Base-by-base conservation (phyloP, 2,113 vertebrate species). In the Periophthalmodon schlosseri region DNA sequence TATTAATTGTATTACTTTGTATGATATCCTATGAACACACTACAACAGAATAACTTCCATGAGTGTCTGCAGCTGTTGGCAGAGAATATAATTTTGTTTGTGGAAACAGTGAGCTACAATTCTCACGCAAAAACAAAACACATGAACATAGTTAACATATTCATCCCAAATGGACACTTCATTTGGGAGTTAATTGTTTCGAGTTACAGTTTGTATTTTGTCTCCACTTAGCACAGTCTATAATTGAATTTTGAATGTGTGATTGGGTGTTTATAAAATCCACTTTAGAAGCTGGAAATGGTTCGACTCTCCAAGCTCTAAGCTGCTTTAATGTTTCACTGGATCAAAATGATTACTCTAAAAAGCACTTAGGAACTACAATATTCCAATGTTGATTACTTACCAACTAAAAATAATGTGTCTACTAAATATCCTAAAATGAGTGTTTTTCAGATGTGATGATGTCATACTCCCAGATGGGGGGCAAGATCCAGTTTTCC, bases 181-280 rank as follows among this genome's bases (percentile, higher is more conserved):
- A 65, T 39, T 65, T 65, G 34, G 34, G 63, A 65, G 63, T 65
- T 65, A 65, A 65, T 65, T 65, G 63, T 65, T 65, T 65, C 4
- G 34, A 44, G 63, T 36, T 64, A 33, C 61, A 64, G 6, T 65
- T 65, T 65, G 34, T 65, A 20, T 39, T 65, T 65, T 65, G 24
- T 63, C 63, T 44, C 63, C 63, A 65, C 63, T 65, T 65, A 65
- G 63, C 63, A 2, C 1, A 65, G 34, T 16, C 36, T 16, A 34
- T 65, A 65, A 65, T 65, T 65, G 63, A 65, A 65, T 39, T 39
- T 65, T 44, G 20, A 65, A 65, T 65, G 33, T 65, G 63, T 39
- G 63, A 65, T 65, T 65, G 63, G 60, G 5, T 65, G 63, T 36
- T 65, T 65, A 65, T 65, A 65, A 44, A 65, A 39, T n/a, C 63